Evolutionary conservation across 2,797 vertebrate genomes (phyloP).

Genomic region (Hippoglossus hippoglossus): DNA sequence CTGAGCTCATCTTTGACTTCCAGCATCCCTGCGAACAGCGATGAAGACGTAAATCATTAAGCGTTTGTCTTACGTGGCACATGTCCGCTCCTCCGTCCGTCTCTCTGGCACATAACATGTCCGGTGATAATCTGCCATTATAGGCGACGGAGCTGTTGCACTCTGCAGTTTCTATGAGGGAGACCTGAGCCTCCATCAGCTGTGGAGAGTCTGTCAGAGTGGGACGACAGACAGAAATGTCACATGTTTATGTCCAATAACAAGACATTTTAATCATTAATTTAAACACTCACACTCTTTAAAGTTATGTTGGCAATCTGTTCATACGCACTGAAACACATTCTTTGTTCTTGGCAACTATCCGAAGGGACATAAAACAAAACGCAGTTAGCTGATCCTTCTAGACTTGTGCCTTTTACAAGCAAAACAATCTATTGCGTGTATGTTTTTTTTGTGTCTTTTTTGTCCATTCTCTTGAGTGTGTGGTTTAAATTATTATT

Average conservation of each 20-base stretch:
- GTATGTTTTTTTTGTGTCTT: too few species aligned
- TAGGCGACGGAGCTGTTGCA: conserved; percentile 81
- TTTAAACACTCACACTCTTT: background rate
- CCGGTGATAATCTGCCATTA: conserved; percentile 74
- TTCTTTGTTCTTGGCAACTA: too few species aligned
- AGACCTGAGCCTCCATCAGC: conserved; percentile 74
- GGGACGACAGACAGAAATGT: background rate
- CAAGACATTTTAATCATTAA: too few species aligned
- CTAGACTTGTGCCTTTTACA: too few species aligned
- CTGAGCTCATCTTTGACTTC: too few species aligned
- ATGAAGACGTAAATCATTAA: too few species aligned
- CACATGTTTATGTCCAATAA: background rate
- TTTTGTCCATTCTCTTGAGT: too few species aligned
- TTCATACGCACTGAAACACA: background rate
- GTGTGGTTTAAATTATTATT: too few species aligned
- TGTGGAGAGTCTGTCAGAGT: conserved; percentile 49
- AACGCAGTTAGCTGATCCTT: too few species aligned
- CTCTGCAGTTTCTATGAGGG: conserved; percentile 68
- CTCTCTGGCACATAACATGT: conserved; percentile 87
- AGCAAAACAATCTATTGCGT: too few species aligned
- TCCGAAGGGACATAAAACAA: too few species aligned
- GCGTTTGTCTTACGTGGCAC: conserved; percentile 82
- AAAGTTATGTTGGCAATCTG: background rate
- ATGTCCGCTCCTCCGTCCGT: conserved; percentile 64
- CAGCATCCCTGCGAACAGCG: too few species aligned